Conservation (phyloP, 2,888 invertebrate genomes). For the Gastracanthus pulcherrimus region DNA sequence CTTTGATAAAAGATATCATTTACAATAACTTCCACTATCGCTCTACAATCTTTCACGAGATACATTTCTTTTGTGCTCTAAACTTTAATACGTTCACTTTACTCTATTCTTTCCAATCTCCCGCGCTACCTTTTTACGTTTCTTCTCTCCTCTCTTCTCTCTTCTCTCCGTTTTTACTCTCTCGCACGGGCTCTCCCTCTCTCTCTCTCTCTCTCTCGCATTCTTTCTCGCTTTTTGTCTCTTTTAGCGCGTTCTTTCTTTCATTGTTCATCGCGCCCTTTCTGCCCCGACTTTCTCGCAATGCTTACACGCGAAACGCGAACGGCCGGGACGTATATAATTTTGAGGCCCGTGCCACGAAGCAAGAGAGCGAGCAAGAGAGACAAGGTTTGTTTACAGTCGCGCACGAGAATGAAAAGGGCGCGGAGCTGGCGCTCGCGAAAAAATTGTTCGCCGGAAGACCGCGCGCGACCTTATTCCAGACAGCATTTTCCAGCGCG, state of each 20-base stretch:
- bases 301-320: neutral
- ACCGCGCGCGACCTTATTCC: conserved; percentile 24
- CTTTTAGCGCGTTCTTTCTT: neutral
- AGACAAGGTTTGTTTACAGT: conserved; percentile 15
- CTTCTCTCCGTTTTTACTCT: neutral
- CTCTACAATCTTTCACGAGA: neutral
- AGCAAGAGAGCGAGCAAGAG: neutral
- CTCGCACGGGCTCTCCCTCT: neutral
- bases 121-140: conserved; percentile 21
- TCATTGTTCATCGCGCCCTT: conserved; percentile 3
- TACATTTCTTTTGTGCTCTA: neutral
- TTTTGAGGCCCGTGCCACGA: conserved; percentile 10
- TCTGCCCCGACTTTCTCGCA: neutral
- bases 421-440: neutral
- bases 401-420: neutral
- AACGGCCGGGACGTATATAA: conserved; percentile 5
- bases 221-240: conserved; percentile 1
- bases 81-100: conserved; percentile 27
- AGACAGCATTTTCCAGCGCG: neutral
- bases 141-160: neutral
- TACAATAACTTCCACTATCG: neutral
- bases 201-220: neutral
- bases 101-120: conserved; percentile 24
- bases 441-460: conserved; percentile 20
- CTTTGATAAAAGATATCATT: neutral